Evolutionary conservation across 2,113 vertebrate genomes (phyloP).

Genomic region (Rhinopithecus roxellana): DNA sequence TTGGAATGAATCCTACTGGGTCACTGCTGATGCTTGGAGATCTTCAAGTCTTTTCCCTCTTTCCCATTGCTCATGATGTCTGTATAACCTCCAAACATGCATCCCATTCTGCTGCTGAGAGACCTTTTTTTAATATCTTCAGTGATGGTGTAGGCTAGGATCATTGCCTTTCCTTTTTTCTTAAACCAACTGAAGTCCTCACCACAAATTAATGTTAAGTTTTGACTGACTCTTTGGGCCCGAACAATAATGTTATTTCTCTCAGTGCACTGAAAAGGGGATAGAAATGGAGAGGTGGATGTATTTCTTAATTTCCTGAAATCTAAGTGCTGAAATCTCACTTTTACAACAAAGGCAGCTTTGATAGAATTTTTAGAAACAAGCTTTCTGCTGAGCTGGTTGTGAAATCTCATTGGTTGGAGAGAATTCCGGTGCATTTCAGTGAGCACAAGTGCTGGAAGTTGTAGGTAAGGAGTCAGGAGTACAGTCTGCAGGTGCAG

Average conservation of each 20-base stretch:
- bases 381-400: neutral
- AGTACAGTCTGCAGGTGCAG: neutral
- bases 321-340: neutral
- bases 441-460: neutral
- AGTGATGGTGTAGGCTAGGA: too few species aligned
- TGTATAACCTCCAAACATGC: neutral
- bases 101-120: neutral
- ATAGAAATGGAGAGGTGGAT: neutral
- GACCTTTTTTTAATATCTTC: neutral
- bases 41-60: neutral
- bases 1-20: neutral
- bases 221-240: neutral
- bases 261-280: neutral
- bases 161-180: neutral
- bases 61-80: neutral
- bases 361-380: neutral
- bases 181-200: neutral
- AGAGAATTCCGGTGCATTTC: constrained; percentile 9
- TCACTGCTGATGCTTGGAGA: neutral
- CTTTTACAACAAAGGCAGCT: constrained; percentile 2
- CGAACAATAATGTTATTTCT: neutral
- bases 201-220: neutral
- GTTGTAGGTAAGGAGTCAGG: neutral
- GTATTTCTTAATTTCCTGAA: constrained; percentile 12
- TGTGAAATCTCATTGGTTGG: neutral